Conservation (phyloP, 2,113 vertebrate genomes). For the Zootoca vivipara region DNA sequence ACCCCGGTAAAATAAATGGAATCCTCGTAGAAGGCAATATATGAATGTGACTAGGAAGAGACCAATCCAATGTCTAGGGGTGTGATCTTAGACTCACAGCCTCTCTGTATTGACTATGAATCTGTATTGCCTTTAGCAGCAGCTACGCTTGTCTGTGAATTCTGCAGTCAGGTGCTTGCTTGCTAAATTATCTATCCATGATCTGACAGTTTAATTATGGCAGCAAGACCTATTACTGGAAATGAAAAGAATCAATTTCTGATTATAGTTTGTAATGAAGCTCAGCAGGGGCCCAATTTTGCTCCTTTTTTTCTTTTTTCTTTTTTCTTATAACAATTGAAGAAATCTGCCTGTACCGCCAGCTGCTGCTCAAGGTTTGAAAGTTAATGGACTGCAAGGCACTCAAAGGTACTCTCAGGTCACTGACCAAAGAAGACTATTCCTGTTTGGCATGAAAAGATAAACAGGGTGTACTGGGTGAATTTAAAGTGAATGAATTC, state of each 20-base stretch:
- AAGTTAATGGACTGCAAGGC: not conserved
- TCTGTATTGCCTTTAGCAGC: not conserved
- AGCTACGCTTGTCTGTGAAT: not conserved
- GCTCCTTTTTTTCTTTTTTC: not conserved
- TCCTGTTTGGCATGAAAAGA: not conserved
- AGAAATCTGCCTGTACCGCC: conserved; percentile 2
- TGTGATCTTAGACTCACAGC: not conserved
- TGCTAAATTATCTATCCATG: conserved; percentile 1
- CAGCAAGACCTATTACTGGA: conserved; percentile 31
- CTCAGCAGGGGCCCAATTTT: not conserved
- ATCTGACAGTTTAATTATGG: conserved; percentile 21
- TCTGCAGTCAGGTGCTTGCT: not conserved
- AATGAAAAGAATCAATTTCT: conserved; percentile 43
- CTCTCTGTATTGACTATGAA: not conserved
- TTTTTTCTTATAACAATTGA: not conserved
- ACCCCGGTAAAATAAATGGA: not conserved
- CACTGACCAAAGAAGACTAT: not conserved
- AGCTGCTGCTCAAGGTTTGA: conserved; percentile 6
- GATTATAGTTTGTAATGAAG: conserved; percentile 20
- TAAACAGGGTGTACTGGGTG: not conserved
- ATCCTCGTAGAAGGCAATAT: not conserved
- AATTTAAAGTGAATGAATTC: not conserved
- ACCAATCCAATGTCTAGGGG: not conserved
- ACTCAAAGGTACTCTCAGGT: not conserved
- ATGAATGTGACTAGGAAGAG: not conserved